Percentiles rank a stretch among this genome's conserved stretches.
Conservation (phyloP, 2,113 vertebrate genomes). For the Gavia stellata region DNA sequence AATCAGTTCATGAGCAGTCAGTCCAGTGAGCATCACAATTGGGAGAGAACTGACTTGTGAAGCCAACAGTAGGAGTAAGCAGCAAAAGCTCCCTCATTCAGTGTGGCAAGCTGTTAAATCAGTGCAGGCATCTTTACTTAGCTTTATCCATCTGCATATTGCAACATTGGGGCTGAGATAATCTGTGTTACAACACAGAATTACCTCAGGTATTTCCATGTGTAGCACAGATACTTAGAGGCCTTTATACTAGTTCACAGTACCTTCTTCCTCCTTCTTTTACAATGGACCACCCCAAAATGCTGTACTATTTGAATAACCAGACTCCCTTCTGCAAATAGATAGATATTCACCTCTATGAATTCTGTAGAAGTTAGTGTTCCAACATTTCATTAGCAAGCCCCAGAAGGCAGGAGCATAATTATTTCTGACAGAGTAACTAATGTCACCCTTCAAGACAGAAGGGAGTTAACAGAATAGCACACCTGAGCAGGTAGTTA, state of each 20-base stretch:
- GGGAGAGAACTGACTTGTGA: not conserved
- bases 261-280: not conserved
- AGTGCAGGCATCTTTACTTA: not conserved
- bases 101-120: not conserved
- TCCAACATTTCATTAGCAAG: not conserved
- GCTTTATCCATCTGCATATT: not conserved
- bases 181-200: not conserved
- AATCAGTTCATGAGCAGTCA: not conserved
- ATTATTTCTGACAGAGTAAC: not conserved
- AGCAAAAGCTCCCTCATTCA: not conserved
- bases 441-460: not conserved
- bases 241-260: not conserved
- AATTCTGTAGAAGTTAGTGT: not conserved
- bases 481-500: not conserved
- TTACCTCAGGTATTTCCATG: not conserved
- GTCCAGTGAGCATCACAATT: not conserved
- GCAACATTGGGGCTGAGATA: not conserved
- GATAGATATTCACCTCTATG: not conserved
- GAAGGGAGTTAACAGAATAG: not conserved
- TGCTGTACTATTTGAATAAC: not conserved
- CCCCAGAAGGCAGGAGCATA: not conserved
- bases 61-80: not conserved
- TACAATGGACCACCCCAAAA: not conserved
- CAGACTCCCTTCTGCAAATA: not conserved
- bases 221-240: not conserved